phyloP scores from a whole-genome alignment of 2,113 vertebrate genomes.

The Apaloderma vittatum region DNA sequence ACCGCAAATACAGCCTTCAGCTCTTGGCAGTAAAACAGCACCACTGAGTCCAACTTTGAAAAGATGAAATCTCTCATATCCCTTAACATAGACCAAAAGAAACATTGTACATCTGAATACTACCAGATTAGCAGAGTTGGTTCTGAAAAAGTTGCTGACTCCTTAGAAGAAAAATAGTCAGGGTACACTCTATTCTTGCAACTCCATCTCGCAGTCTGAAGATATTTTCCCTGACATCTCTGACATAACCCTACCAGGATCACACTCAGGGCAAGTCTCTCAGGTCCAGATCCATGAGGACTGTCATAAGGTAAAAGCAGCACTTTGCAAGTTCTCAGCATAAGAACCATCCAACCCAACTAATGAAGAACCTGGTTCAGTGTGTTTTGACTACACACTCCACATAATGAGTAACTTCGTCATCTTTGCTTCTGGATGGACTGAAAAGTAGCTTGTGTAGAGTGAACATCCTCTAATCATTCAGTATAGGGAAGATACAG shows the following conservation, averaged over 20 bases:
- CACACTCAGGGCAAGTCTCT: rapidly evolving
- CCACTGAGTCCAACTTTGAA: neutral
- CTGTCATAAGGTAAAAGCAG: neutral
- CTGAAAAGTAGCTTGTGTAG: neutral
- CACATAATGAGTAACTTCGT: rapidly evolving
- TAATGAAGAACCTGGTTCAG: neutral
- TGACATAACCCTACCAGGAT: neutral
- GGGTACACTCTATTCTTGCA: neutral
- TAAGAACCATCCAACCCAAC: neutral
- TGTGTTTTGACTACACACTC: neutral
- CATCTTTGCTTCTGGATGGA: neutral
- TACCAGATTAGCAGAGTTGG: neutral
- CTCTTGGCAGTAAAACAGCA: neutral
- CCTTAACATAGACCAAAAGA: neutral
- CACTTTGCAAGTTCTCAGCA: neutral
- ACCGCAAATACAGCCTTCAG: neutral
- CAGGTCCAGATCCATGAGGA: neutral
- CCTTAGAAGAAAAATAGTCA: neutral
- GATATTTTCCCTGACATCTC: neutral
- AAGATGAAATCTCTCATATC: neutral
- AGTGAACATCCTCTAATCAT: neutral
- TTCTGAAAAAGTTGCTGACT: neutral
- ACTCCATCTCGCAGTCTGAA: neutral
- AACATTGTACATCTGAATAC: neutral
- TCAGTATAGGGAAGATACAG: neutral